Evolutionary conservation across 2,113 vertebrate genomes (phyloP).

Genomic region (Lonchura striata): DNA sequence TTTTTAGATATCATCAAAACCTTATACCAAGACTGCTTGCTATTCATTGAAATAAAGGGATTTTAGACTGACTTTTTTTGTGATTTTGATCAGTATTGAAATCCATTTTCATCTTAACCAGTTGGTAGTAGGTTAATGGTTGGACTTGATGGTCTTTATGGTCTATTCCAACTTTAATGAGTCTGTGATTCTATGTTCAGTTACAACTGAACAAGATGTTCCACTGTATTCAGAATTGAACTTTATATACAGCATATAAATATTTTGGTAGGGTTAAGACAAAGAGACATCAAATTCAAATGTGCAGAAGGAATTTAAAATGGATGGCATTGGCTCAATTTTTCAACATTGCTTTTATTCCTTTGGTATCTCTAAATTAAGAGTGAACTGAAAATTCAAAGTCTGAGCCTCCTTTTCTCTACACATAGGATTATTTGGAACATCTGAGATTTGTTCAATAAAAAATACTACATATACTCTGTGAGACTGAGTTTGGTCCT

Average conservation of each 20-base stretch:
- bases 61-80: not conserved
- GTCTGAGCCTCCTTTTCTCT: not conserved
- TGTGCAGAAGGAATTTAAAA: not conserved
- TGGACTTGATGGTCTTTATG: not conserved
- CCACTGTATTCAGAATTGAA: not conserved
- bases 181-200: not conserved
- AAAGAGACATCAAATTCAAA: not conserved
- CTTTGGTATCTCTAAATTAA: not conserved
- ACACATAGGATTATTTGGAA: not conserved
- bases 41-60: not conserved
- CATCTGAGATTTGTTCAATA: not conserved
- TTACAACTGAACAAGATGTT: not conserved
- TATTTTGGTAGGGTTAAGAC: not conserved
- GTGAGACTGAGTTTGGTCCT: not conserved
- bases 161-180: not conserved
- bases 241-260: not conserved
- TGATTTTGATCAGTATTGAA: not conserved
- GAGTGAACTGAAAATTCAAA: not conserved
- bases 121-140: rapidly evolving
- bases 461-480: not conserved
- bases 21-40: not conserved
- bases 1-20: not conserved
- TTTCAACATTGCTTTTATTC: not conserved
- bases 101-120: not conserved
- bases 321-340: not conserved